Base-by-base conservation (phyloP, 2,113 vertebrate genomes). In the Sylvia atricapilla region DNA sequence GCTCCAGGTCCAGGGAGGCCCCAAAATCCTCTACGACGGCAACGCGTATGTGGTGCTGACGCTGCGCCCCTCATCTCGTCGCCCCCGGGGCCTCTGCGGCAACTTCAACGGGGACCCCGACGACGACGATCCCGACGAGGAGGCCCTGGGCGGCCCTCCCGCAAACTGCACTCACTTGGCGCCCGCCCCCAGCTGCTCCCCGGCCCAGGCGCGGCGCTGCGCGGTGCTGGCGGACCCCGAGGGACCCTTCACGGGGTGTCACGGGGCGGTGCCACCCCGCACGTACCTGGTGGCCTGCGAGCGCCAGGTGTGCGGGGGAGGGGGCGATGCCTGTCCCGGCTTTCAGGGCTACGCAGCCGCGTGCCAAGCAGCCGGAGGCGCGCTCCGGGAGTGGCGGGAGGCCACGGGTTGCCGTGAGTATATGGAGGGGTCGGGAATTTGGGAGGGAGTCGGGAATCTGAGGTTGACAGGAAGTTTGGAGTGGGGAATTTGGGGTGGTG, bases 61-160 rank as follows among this genome's bases (percentile, higher is more conserved):
- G 1, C 64, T 97, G 66, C 21, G 39, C 78, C 90, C 9, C 43
- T 24, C 56, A n/a, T 90, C 68, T 44, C 22, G 75, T 7, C 69
- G 35, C 50, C 15, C 97, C 44, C 87, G 82, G 0, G 98, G 98
- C 47, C 90, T 98, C 60, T 98, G 97, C 14, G 97, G 97, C 11
- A 62, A 98, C 64, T 98, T 97, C 64, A 66, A 97, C 6, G 93
- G 76, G 2, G 44, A 96, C 60, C 39, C 96, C 52, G 15, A 1
- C 2, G 14, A 84, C 1, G 84, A 75, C 3, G 13, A 19, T 10
- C 10, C 19, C 10, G 23, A 19, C 1, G 3, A 12, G 30, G 30
- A 15, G 24, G 35, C 60, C 49, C 43, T 13, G 60, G 43, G 43
- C 50, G 66, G 35, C 24, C 4, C 4, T 20, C 10, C 13, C 10